Evolutionary conservation across 2,797 vertebrate species (phyloP), one percentile per base, ranked within the genome.

Genomic region (Gallinago nigripennis): DNA sequence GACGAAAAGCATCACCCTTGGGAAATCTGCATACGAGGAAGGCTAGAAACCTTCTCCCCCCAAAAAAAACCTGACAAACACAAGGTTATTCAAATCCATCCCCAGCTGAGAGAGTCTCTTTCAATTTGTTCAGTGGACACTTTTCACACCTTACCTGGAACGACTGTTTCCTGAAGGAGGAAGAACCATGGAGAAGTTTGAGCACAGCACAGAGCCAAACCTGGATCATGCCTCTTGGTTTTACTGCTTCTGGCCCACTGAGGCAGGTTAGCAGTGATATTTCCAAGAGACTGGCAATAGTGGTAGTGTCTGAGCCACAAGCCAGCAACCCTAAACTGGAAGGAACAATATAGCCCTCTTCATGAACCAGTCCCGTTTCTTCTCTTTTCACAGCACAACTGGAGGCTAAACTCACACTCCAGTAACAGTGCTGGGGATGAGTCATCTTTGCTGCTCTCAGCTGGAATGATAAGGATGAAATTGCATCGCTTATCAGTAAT

Each of bases 1-100:
- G 80, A 73, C 5, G 1, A 84, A 94, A 96, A 92, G 73, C 70
- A 84, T 30, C 64, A 76, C 91, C 85, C 70, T 60, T 86, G 87
- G 85, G 95, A 96, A 94, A 94, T 88, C 77, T 86, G 66, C 66
- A 86, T 88, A 72, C 63, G 50, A 94, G 37, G 63, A 88, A 95
- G 35, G 61, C 35, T 94, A 60, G 63, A 94, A 94, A 84, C 27
- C 43, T 78, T 14, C 39, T 28, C 23, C 12, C 6, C 48, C 43
- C 88, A 45, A 16, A 53, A 28, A 53, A 28, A 30, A 18, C 28
- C 58, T 70, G 85, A 86, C 65, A 92, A 93, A 45, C 50, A 45
- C 69, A 77, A 87, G 91, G 83, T 76, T 84, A 72, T 90, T 96
- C 1, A 0, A 92, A 88, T 69, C 66, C 73, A 54, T 81, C 73